Base-by-base conservation (phyloP, 2,113 vertebrate genomes). In the Pluvianellus socialis region DNA sequence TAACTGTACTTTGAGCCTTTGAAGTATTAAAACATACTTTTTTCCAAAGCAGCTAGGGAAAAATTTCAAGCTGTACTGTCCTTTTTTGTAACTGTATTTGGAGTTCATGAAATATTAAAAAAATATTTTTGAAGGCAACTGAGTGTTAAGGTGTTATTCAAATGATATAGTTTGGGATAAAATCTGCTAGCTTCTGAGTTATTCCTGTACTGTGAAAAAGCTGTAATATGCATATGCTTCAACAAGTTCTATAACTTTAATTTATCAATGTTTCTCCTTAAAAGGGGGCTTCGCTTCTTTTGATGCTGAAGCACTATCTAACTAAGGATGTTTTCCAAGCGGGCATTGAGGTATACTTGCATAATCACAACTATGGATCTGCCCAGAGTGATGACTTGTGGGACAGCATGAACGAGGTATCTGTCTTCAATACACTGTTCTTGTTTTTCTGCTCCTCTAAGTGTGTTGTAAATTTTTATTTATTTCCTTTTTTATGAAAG, bases 221-320 rank as follows among this genome's bases (percentile, higher is more conserved):
- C 9, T 83, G 9, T 62, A 44, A 33, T 33, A 44, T 52, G 16
- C 8, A 15, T 42, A 55, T 59, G 18, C 6, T 73, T 80, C 4
- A 72, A 11, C 17, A 55, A 72, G 10, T 72, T 75, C 23, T 89
- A 2, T 75, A 81, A 50, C 19, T 79, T 58, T 16, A 49, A 23
- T 73, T 90, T 92, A 33, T 33, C 10, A 38, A 24, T 35, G 20
- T 53, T 53, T 35, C 55, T 55, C 9, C 22, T 10, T 92, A 4
- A 22, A 22, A 99, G 99, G 99, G 99, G 20, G 99, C 99, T 40
- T 99, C 99, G 45, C 98, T 99, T 94, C 98, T 99, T 86, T 96
- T 99, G 88, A 99, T 99, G 99, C 96, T 99, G 82, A 99, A 98
- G 59, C 97, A 98, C 35, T 99, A 95, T n/a, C 97, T 99, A 33